Conservation (phyloP, 2,888 invertebrate genomes). For the Tenthredo scrophulariae region DNA sequence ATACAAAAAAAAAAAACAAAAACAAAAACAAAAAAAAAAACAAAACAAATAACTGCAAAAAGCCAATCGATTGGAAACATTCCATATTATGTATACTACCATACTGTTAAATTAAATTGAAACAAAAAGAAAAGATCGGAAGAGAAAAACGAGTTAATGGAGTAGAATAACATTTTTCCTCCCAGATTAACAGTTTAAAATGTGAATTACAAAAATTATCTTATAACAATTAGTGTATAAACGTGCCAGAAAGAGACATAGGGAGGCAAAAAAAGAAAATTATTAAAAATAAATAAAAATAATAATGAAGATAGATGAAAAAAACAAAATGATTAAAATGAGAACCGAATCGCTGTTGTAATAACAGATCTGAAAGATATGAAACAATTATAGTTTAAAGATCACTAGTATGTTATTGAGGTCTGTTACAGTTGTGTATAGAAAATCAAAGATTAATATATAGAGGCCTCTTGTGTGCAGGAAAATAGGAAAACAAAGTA, state of each 20-base stretch:
- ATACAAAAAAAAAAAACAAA: background rate
- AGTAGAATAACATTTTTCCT: background rate
- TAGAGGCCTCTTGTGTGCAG: background rate
- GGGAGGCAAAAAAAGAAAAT: background rate
- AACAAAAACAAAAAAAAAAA: background rate
- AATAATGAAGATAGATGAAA: background rate
- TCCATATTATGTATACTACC: slow-evolving; percentile 21
- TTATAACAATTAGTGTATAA: background rate
- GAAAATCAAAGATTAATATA: slow-evolving; percentile 11
- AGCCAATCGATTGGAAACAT: slow-evolving; percentile 51
- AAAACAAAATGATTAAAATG: background rate
- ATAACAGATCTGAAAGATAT: background rate
- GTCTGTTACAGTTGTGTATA: slow-evolving; percentile 1
- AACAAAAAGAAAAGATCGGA: background rate
- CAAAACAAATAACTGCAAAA: background rate
- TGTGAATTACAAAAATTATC: background rate
- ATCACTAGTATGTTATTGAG: background rate
- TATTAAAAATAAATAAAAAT: background rate
- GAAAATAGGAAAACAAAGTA: background rate
- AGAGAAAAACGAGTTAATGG: background rate
- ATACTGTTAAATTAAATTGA: slow-evolving; percentile 17
- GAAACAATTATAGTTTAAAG: slow-evolving; percentile 8
- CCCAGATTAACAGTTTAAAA: background rate
- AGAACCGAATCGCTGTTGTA: background rate
- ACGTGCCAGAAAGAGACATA: slow-evolving; percentile 4